Percentiles rank a stretch among this genome's conserved stretches.
phyloP scores from a whole-genome alignment of 2,113 vertebrate species.

The Onychostoma macrolepis region DNA sequence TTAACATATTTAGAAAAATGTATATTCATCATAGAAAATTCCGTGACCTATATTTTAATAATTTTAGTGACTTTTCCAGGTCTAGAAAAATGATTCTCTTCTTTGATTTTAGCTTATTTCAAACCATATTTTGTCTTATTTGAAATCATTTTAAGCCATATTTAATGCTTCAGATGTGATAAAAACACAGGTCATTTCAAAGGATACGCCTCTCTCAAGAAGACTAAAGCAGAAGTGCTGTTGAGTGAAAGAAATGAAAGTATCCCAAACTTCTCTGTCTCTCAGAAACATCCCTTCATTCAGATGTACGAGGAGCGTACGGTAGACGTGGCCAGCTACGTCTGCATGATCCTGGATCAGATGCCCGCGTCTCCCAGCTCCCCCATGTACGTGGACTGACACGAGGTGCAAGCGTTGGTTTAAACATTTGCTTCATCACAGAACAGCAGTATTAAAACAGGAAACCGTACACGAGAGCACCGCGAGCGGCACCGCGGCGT shows the following conservation, averaged over 20 bases:
- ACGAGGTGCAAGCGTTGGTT: conserved; percentile 58
- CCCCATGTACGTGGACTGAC: conserved; percentile 96
- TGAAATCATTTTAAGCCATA: neutral
- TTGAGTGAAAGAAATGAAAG: neutral
- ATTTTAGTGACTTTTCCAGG: no score
- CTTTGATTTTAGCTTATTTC: neutral
- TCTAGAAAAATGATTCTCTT: no score
- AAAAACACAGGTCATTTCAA: neutral
- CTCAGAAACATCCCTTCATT: conserved; percentile 96
- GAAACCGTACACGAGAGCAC: conserved; percentile 71
- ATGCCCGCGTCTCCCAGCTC: conserved; percentile 97
- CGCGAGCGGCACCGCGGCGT: conserved; percentile 87
- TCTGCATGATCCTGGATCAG: conserved; percentile 95
- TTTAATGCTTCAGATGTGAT: neutral
- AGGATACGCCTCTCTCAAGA: neutral
- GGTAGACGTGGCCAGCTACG: conserved; percentile 93
- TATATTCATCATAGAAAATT: no score
- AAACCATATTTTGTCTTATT: neutral
- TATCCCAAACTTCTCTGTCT: neutral
- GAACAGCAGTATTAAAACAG: conserved; percentile 80
- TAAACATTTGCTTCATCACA: conserved; percentile 83
- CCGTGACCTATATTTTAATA: no score
- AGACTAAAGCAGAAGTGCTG: neutral
- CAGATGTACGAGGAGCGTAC: conserved; percentile 97
- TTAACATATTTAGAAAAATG: no score